A percentile compares a stretch with the other conserved stretches of the same genome.
These are phyloP conservation scores for Remorina albescens DNA, from an alignment of 2,797 vertebrate genomes.

Conservation along the genomic window DNA sequence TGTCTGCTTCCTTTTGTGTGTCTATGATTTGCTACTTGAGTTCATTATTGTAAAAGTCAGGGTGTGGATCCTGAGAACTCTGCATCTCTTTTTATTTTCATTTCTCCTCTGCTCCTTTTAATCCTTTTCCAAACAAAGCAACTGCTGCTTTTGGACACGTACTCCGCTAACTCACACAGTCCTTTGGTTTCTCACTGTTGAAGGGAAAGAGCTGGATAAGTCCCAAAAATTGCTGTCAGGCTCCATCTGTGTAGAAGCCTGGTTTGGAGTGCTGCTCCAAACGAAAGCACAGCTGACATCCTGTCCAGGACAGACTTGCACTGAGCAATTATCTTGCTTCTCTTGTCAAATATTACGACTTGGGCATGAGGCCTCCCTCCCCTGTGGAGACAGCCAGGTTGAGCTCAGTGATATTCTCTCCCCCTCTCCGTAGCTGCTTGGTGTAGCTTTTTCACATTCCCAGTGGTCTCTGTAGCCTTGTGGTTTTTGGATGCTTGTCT, in stretches of 20 bases:
- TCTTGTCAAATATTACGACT: conserved; percentile 74
- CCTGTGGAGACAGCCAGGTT: conserved; percentile 66
- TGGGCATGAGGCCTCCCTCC: conserved; percentile 56
- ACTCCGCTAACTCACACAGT: conserved; percentile 37
- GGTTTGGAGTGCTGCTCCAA: conserved; percentile 62
- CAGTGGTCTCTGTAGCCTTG: conserved; percentile 54
- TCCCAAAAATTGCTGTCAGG: conserved; percentile 70
- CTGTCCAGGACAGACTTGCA: conserved; percentile 65
- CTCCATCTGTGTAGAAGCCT: conserved; percentile 70
- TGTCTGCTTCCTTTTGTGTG: conserved; percentile 47
- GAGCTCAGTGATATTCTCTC: conserved; percentile 42
- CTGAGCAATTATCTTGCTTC: conserved; percentile 72
- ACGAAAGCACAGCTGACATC: conserved; percentile 75
- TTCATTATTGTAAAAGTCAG: conserved; percentile 59
- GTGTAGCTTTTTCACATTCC: conserved; percentile 67
- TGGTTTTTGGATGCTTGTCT: conserved; percentile 60
- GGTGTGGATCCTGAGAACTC: conserved; percentile 75
- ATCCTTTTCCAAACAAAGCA: conserved; percentile 80
- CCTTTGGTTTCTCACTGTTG: conserved; percentile 56
- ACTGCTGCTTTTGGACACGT: conserved; percentile 71
- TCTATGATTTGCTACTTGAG: conserved; percentile 34
- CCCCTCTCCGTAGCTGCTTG: conserved; percentile 28
- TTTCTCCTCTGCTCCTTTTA: conserved; percentile 67
- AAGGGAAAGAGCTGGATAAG: conserved; percentile 59
- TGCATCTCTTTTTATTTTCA: conserved; percentile 65